phyloP scores from a whole-genome alignment of 30 jellyfish, hydroid and myxozoan genomes.

The Aurelia aurita complex sp. Pacific region DNA sequence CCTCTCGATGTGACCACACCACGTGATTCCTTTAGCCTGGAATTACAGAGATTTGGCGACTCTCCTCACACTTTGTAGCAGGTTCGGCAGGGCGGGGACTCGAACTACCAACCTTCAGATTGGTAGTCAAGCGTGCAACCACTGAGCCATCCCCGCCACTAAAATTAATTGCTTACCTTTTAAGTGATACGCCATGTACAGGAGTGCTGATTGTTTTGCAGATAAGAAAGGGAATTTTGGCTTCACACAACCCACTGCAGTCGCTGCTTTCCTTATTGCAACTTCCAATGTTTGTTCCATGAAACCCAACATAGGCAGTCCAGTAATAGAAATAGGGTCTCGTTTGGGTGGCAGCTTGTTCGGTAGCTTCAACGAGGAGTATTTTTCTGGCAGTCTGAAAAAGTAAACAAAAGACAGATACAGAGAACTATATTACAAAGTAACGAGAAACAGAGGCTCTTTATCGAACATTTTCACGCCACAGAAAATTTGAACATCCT shows the following conservation, averaged over 20 bases:
- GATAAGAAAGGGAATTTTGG: conserved; percentile 91
- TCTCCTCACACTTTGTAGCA: no score
- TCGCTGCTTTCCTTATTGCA: conserved; percentile 77
- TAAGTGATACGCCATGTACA: conserved; percentile 88
- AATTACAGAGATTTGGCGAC: no score
- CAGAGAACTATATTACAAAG: not conserved
- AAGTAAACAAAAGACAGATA: not conserved
- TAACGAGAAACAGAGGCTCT: no score
- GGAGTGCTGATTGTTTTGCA: conserved; percentile 83
- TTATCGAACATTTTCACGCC: no score
- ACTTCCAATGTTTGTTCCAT: conserved; percentile 89
- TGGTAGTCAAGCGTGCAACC: no score
- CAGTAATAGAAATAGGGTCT: conserved; percentile 68
- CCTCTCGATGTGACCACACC: no score
- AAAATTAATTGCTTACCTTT: conserved; percentile 60
- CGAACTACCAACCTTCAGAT: no score
- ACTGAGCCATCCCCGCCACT: no score
- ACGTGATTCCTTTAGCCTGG: no score
- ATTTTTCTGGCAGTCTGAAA: conserved; percentile 82
- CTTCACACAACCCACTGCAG: conserved; percentile 92
- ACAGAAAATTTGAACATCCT: no score
- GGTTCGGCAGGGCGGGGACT: no score
- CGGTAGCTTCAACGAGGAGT: conserved; percentile 67
- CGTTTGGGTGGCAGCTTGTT: conserved; percentile 89
- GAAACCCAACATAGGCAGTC: conserved; percentile 93